Base-by-base conservation (phyloP, 2,888 invertebrate species). In the Disparrhopalites patrizii region DNA sequence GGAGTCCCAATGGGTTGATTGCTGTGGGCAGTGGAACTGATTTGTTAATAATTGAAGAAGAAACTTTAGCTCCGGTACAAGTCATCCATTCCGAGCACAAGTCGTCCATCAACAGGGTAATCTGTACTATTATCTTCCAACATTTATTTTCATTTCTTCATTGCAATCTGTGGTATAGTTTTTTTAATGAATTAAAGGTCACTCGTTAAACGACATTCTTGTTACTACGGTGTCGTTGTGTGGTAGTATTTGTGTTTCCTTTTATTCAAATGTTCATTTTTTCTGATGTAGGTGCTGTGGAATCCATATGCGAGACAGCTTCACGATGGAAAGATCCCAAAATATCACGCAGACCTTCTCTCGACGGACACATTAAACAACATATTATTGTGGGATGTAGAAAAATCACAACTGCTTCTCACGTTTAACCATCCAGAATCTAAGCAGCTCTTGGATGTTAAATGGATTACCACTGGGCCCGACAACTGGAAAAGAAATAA, bases 401-500 rank as follows among this genome's bases (percentile, higher is more conserved):
- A 68, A 23, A 71, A 67, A 47, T 67, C 67, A 0, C 68, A 71
- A 38, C 30, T 68, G 1, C 51, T 74, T 15, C 56, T 68, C 15
- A 56, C 60, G 15, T 74, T 70, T 55, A 43, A 27, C 18, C 74
- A 74, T 61, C 70, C 74, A 3, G 73, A 73, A 27, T 61, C 67
- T 7, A 67, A 68, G n/a, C 65, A 57, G n/a, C 27, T 74, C 1
- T 36, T 74, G 25, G 71, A 70, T 57, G 54, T 71, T 2, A 71
- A 70, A 62, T 65, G 70, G 54, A 58, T 70, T 2, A 18, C n/a
- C n/a, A 62, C 58, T 28, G 74, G 74, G 8, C 66, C 71, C 10
- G 74, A 74, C 61, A 54, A 61, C 10, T 73, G 72, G 71, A 68
- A 67, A 27, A 65, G 68, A 23, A 67, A 71, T 1, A 73, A 73